Evolutionary conservation across 1,140 invertebrate genomes (phyloP), one percentile per base, ranked within the genome.

Genomic region (Solen grandis): DNA sequence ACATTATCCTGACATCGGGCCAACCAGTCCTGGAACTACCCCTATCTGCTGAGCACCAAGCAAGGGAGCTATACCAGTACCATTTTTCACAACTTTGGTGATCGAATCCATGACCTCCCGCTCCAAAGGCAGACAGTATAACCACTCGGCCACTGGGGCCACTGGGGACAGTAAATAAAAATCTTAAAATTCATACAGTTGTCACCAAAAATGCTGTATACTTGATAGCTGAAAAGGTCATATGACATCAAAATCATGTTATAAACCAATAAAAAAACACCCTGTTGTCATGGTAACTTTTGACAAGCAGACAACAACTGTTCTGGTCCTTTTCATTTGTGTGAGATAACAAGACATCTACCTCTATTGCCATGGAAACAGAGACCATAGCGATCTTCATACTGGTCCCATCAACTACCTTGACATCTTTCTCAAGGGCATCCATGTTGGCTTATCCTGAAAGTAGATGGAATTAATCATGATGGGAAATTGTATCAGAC

Each of bases 351-450:
- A 54, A 54, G n/a, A 8, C 52, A 70, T 68, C 79, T 85, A 92
- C 90, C 84, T 87, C 81, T 1, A 94, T 93, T 5, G 94, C 86
- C 46, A 95, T 92, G 0, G 94, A 93, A 52, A 95, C 90, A 8
- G 94, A 94, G 1, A 93, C 91, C 46, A 95, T 92, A 0, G 94
- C 93, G n/a, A 95, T 89, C 1, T 90, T 93, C 54, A 85, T 79
- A 55, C 69, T 81, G 19, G 84, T 79, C 33, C 85, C 81, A 41
- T 91, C 89, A 2, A 94, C 86, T 27, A 94, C 68, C 92, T 96
- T 96, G 41, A 95, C 87, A 87, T 95, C 95, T 88, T 94, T 95
- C n/a, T 93, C 92, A 41, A 96, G 86, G 14, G 95, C 89, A 85
- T 95, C 94, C 10, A 90, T 84, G 1, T 93, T 88, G 5, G 91